These are phyloP conservation scores for Paramacrobiotus metropolitanus DNA, from an alignment of 1,140 invertebrate genomes.

Conservation along the genomic window DNA sequence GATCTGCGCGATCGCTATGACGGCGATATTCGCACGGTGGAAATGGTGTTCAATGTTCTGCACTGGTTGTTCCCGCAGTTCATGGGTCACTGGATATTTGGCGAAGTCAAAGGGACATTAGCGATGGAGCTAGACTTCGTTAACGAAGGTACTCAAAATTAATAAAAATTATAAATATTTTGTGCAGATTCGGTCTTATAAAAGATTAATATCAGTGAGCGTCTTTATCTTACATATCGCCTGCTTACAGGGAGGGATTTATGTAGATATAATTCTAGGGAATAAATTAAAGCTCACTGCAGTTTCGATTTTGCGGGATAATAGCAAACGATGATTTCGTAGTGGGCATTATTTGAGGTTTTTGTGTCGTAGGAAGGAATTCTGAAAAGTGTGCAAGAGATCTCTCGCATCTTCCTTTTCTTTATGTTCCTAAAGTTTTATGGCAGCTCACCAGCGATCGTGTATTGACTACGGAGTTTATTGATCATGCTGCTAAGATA, in stretches of 20 bases:
- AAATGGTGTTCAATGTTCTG: conserved; percentile 38
- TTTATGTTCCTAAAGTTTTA: conserved; percentile 41
- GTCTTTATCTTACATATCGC: too few species aligned
- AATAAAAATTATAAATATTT: too few species aligned
- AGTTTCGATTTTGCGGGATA: too few species aligned
- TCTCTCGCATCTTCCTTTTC: conserved; percentile 33
- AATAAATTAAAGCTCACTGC: too few species aligned
- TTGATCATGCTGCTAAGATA: conserved; percentile 39
- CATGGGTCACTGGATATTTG: conserved; percentile 42
- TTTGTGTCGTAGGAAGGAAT: conserved; percentile 33
- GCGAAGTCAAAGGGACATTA: conserved; percentile 33
- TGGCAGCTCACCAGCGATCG: conserved; percentile 28
- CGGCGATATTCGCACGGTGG: conserved; percentile 41
- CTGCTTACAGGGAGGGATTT: too few species aligned
- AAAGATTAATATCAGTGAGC: too few species aligned
- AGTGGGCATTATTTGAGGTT: too few species aligned
- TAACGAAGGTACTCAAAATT: conserved; percentile 37
- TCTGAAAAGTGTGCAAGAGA: conserved; percentile 40
- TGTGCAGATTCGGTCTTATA: too few species aligned
- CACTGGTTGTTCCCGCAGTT: conserved; percentile 45
- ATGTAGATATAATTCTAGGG: too few species aligned
- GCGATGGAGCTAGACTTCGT: conserved; percentile 46
- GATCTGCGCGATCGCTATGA: conserved; percentile 44
- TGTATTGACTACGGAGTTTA: conserved; percentile 48
- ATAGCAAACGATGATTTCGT: too few species aligned